phyloP scores from a whole-genome alignment of 2,888 invertebrate species.

The Eupithecia vulgata region DNA sequence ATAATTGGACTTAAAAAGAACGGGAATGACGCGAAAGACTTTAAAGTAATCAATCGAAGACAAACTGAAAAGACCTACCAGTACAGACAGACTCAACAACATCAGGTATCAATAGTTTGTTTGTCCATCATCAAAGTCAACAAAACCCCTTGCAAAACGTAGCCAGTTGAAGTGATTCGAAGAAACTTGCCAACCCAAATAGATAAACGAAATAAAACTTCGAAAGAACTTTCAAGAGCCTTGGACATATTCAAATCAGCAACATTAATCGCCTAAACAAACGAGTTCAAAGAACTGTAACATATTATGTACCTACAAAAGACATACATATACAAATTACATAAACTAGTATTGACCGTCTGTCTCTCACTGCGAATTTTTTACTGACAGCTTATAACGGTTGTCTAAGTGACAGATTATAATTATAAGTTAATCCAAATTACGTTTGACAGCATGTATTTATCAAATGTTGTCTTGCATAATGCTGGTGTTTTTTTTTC shows the following conservation, averaged over 20 bases:
- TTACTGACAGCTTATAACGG: conserved; percentile 48
- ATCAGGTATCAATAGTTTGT: neutral
- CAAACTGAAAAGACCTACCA: neutral
- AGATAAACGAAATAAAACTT: neutral
- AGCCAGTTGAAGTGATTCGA: neutral
- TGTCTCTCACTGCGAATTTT: conserved; percentile 36
- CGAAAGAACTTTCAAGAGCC: conserved; percentile 17
- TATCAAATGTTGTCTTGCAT: conserved; percentile 5
- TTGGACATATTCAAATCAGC: conserved; percentile 26
- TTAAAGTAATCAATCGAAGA: neutral
- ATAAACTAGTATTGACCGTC: conserved; percentile 30
- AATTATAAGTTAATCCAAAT: conserved; percentile 11
- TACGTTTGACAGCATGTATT: neutral
- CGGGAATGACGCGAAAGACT: too few species aligned
- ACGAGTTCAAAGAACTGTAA: conserved; percentile 43
- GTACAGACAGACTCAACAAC: neutral
- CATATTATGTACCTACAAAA: conserved; percentile 29
- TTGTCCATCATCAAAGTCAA: neutral
- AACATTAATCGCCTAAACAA: conserved; percentile 20
- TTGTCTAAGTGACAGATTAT: conserved; percentile 38
- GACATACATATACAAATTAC: conserved; percentile 15
- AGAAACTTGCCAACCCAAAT: neutral
- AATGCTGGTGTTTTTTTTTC: neutral
- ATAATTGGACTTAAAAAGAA: too few species aligned
- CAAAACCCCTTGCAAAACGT: neutral